Evolutionary conservation across 2,888 invertebrate species (phyloP).

Genomic region (Drosophila mulleri): DNA sequence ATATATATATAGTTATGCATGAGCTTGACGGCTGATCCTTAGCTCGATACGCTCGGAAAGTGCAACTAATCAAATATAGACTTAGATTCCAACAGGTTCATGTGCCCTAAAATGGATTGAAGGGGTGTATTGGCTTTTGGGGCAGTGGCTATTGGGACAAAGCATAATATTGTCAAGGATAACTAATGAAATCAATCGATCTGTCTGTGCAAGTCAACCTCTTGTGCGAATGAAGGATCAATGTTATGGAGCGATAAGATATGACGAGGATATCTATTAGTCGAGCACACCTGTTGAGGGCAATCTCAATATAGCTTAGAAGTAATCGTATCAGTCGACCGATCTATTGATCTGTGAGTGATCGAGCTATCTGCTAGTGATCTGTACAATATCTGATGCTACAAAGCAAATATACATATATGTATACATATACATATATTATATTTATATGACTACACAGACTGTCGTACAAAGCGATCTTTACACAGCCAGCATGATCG

Average conservation of each 20-base stretch:
- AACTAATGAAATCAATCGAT: neutral
- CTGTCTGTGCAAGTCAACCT: no score
- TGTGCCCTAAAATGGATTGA: neutral
- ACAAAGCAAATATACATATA: slow-evolving; percentile 23
- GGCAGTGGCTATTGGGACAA: neutral
- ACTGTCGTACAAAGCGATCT: slow-evolving; percentile 64
- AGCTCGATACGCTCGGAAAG: slow-evolving; percentile 41
- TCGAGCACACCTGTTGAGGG: neutral
- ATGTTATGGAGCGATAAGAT: neutral
- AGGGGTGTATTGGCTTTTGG: neutral
- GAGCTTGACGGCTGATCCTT: slow-evolving; percentile 59
- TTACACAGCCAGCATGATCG: slow-evolving; percentile 12
- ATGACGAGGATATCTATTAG: neutral
- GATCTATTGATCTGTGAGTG: neutral
- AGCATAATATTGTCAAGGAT: neutral
- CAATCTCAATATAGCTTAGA: slow-evolving; percentile 4
- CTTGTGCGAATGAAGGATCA: no score
- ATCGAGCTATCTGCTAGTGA: slow-evolving; percentile 20
- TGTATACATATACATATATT: neutral
- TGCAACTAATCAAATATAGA: slow-evolving; percentile 28
- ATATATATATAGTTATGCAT: slow-evolving; percentile 20
- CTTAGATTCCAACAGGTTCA: slow-evolving; percentile 9
- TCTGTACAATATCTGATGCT: slow-evolving; percentile 6
- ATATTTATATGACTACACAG: slow-evolving; percentile 18
- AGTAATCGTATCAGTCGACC: neutral